phyloP scores from a whole-genome alignment of 2,113 vertebrate genomes.

The Corydoras maculifer region DNA sequence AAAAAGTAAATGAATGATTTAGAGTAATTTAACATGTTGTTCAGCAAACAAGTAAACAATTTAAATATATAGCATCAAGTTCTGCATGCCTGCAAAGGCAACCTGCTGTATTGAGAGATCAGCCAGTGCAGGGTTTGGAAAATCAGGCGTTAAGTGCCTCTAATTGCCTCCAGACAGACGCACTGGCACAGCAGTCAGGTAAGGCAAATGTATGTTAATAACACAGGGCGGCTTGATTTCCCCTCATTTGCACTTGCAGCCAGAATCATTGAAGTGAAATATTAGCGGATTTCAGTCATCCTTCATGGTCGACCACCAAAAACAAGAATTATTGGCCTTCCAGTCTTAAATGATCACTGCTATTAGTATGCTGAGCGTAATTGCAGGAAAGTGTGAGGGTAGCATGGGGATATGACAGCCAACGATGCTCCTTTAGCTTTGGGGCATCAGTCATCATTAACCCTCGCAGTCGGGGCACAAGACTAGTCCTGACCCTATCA shows the following conservation, averaged over 20 bases:
- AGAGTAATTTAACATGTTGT: no score
- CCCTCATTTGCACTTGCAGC: constrained; percentile 39
- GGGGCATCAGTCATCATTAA: constrained; percentile 79
- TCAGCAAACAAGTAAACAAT: neutral
- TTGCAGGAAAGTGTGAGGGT: constrained; percentile 46
- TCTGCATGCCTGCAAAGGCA: neutral
- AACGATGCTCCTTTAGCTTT: constrained; percentile 62
- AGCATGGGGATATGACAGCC: constrained; percentile 53
- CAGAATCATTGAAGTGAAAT: constrained; percentile 41
- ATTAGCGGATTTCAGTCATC: constrained; percentile 33
- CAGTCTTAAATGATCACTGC: constrained; percentile 37
- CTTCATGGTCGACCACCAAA: constrained; percentile 31
- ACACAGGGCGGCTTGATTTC: constrained; percentile 32
- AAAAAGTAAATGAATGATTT: no score
- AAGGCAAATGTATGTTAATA: constrained; percentile 45
- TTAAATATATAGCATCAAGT: neutral
- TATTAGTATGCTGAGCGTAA: constrained; percentile 44
- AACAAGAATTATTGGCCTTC: constrained; percentile 27
- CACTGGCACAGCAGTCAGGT: constrained; percentile 38
- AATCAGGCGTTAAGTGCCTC: constrained; percentile 31
- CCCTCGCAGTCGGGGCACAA: constrained; percentile 56
- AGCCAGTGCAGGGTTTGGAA: constrained; percentile 10
- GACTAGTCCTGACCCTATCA: constrained; percentile 61
- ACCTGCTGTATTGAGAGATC: constrained; percentile 23
- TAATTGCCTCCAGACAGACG: constrained; percentile 40